Conservation (phyloP, 2,113 vertebrate genomes). For the Tragelaphus strepsiceros region DNA sequence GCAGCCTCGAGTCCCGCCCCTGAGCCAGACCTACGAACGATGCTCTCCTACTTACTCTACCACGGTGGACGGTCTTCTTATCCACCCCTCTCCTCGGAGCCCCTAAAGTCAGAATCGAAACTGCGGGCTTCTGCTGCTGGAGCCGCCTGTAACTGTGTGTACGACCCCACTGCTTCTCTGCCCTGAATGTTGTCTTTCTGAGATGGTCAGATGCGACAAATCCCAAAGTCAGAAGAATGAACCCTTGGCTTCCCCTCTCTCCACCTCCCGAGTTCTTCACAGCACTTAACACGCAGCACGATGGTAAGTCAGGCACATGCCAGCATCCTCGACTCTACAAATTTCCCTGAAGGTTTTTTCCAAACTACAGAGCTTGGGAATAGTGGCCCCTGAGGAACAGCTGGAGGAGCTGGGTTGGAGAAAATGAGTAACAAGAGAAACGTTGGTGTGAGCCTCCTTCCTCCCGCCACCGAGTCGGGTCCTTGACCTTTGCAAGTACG, state of each 20-base stretch:
- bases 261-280: accelerated
- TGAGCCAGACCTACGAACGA: accelerated
- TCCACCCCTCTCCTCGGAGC: not conserved
- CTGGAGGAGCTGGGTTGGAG: not conserved
- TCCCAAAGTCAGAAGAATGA: not conserved
- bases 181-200: not conserved
- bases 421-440: not conserved
- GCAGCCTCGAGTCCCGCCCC: not conserved
- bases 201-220: not conserved
- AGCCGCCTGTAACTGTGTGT: not conserved
- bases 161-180: accelerated
- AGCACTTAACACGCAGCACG: not conserved
- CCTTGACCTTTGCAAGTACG: not conserved
- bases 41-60: not conserved
- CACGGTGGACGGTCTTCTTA: not conserved
- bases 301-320: accelerated
- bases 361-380: not conserved
- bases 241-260: not conserved
- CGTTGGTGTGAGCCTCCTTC: not conserved
- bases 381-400: not conserved
- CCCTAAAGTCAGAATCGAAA: not conserved
- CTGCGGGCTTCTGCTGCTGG: not conserved
- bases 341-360: not conserved
- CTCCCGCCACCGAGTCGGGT: not conserved
- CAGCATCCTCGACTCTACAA: not conserved